Evolutionary conservation across 2,113 vertebrate species (phyloP), one percentile per base, ranked within the genome.

Genomic region (Nyctereutes procyonoides): DNA sequence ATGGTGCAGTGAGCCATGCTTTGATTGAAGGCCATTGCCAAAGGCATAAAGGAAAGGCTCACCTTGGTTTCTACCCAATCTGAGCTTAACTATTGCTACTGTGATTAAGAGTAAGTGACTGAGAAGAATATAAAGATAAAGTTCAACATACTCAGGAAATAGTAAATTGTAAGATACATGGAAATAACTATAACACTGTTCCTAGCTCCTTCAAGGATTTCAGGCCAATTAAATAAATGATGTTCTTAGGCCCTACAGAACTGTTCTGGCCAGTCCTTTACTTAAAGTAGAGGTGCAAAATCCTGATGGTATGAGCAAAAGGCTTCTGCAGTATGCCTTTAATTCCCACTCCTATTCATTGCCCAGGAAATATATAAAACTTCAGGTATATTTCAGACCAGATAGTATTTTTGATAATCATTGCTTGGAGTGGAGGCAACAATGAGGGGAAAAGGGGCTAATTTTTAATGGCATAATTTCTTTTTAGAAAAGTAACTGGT

Each of bases 81-180:
- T 56, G 38, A 97, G n/a, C 12, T 79, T 82, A 67, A 38, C 15
- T 83, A 6, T 71, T 73, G 53, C 8, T 63, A 32, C 13, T 80
- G 51, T 20, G 19, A 74, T 80, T 93, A 38, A 82, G 95, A 94
- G 28, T 53, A 94, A 93, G 62, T 77, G 32, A 82, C 65, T 62
- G 15, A 87, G n/a, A 94, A 90, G 26, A 95, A 73, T 79, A 35
- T 65, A 96, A 84, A 22, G 38, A 95, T 71, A 81, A 94, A 88
- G 30, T 26, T 95, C 30, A 83, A 96, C 96, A 90, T 56, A 58
- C 30, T 13, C 62, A 96, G 80, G n/a, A 80, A 91, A 86, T 19
- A 48, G 65, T n/a, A 2, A 43, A 76, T 53, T 43, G 9, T 83
- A 43, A 94, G 10, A 28, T 90, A 76, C 76, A 3, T 14, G 11